Base-by-base conservation (phyloP, 2,113 vertebrate genomes). In the Clarias magur region DNA sequence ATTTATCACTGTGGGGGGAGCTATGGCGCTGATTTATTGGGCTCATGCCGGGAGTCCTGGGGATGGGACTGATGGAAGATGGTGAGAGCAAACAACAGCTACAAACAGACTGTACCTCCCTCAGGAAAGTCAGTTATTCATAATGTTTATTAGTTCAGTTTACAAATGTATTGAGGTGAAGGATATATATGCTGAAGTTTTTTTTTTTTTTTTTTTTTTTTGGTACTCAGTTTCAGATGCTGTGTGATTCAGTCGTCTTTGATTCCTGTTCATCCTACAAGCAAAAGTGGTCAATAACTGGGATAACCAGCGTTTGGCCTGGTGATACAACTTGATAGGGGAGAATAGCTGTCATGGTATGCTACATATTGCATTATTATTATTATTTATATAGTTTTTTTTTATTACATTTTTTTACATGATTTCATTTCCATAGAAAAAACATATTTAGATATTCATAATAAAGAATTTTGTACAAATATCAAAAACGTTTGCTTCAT, bases 1-100 rank as follows among this genome's bases (percentile, higher is more conserved):
- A 98, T 97, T 96, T 95, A 96, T 98, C 96, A 96, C 96, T 93
- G 93, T 93, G 93, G 93, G 94, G 95, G 93, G 93, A 94, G 94
- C 95, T 94, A 94, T 95, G 93, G 94, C 92, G 94, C 96, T 97
- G 97, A 98, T 97, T 97, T 97, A 97, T 97, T 96, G 95, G 94
- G 93, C 95, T 95, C 94, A 93, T 94, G 93, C 95, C 93, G 94
- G 94, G 96, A 96, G 95, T 96, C 95, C 93, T 95, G 93, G 91
- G 93, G 96, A 96, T 96, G 95, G 95, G 95, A 95, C 93, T 94
- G 95, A 95, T 95, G 93, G 92, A 94, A 91, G 93, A 95, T 93
- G 94, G 83, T 75, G 87, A 84, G 81, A 19, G 42, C 80, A 85
- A 86, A 89, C 84, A 89, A 84, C 87, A 83, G 86, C 83, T 88